Base-by-base conservation (phyloP, 2,888 invertebrate genomes). In the Meganola albula region DNA sequence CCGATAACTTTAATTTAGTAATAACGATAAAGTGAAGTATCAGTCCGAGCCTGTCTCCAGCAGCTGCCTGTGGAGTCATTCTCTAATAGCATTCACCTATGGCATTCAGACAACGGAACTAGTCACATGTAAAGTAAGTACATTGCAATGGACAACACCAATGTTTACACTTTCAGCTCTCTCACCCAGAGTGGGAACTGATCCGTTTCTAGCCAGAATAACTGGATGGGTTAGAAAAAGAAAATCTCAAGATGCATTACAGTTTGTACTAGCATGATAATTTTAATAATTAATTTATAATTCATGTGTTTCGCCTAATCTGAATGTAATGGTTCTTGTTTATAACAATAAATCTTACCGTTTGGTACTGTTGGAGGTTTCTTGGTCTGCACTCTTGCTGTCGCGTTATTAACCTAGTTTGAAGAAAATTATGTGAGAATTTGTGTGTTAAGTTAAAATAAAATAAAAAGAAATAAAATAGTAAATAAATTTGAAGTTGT, bases 301-400 rank as follows among this genome's bases (percentile, higher is more conserved):
- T n/a, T n/a, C n/a, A n/a, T n/a, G n/a, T n/a, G n/a, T n/a, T n/a
- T n/a, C n/a, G n/a, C n/a, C n/a, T n/a, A n/a, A n/a, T n/a, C n/a
- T n/a, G n/a, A n/a, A n/a, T n/a, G n/a, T n/a, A n/a, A n/a, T n/a
- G n/a, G n/a, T n/a, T n/a, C n/a, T n/a, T n/a, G n/a, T n/a, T n/a
- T n/a, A n/a, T n/a, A n/a, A n/a, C n/a, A n/a, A n/a, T n/a, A n/a
- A n/a, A n/a, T n/a, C 94, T 91, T 88, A 96, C 96, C 96, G 89
- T 95, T 93, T 63, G 96, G 95, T 77, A 96, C 91, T 63, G 95
- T 89, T 58, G 95, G 92, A 61, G 96, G 94, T 89, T 99, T 99
- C 92, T 97, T 98, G 74, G 98, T 98, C 91, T 99, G 98, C 84
- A 99, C 98, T 89, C 99, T 91, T 69, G 99, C 99, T 66, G 99